Evolutionary conservation across 1,140 invertebrate genomes (phyloP), one percentile per base, ranked within the genome.

Genomic region (Pissodes strobi): DNA sequence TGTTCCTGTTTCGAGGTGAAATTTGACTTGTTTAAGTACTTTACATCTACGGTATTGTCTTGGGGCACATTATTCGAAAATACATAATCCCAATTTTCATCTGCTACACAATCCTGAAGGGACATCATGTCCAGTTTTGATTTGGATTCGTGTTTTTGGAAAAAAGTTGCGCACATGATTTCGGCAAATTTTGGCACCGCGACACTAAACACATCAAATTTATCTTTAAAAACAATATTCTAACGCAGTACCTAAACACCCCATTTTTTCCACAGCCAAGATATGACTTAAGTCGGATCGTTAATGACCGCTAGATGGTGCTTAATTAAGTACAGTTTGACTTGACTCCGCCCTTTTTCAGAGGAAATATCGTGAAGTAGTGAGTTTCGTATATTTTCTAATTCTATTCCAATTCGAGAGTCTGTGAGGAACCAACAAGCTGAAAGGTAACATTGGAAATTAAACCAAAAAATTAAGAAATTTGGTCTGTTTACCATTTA

Each of bases 81-180:
- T 3, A 81, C 76, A 45, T 83, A 67, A 70, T 85, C 83, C 30
- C 85, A 76, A 66, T 79, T 83, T 43, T 85, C 83, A 63, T 84
- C 81, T 5, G 22, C 17, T 12, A 85, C 72, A 60, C 80, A 85
- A 71, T 85, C 82, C 67, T 84, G 81, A 37, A 85, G 72, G 12
- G 55, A 51, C 46, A 73, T 84, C 83, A 65, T 82, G 80, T 69
- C 61, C 55, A 66, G 25, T 45, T 51, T 62, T n/a, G 59, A 22
- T 39, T 64, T 19, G 15, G 38, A 18, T 18, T 64, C 51, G 13
- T 64, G 61, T 45, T 55, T 64, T 2, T 49, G 51, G 21, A 64
- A 64, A 17, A 45, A 49, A 15, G 61, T 64, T 12, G 61, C 61
- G 27, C 61, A 64, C 61, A 64, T 64, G 27, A 19, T 56, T 43